Evolutionary conservation across 2,888 invertebrate species (phyloP), one percentile per base, ranked within the genome.

Genomic region (Drosophila prolongata): DNA sequence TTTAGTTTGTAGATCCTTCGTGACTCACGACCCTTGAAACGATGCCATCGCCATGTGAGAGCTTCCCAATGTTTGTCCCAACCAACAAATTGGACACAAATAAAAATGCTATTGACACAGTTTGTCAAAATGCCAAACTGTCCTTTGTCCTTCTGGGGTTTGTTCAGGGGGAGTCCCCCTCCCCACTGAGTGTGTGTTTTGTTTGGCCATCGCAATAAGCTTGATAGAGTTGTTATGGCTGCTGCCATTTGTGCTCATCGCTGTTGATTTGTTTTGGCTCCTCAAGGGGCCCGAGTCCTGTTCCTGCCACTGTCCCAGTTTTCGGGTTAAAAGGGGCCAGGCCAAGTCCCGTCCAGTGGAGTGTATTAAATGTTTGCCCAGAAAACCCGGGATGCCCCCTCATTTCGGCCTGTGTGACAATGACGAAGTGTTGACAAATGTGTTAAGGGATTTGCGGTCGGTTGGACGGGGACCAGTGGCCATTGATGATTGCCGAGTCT

Each of bases 381-480:
- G 62, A 77, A 50, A 64, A 47, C 40, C 40, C 50, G 1, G 14
- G 10, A 14, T 16, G 14, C 24, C 50, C 38, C 35, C 13, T 8
- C 16, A n/a, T 16, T 3, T 11, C n/a, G 14, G 42, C 1, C 55
- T 35, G 30, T 55, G 42, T 90, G 89, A 90, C 89, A 87, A 88
- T 82, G 89, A 90, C 89, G 83, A 90, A 90, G 90, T 90, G 90
- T 90, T 90, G 90, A 90, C 90, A 90, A 90, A 90, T 90, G 88
- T 90, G 89, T 82, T 79, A 85, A 84, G 90, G 90, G 90, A 90
- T 90, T 90, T 90, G 90, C 80, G 90, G 89, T 87, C 79, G 87
- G 79, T 79, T 89, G 80, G 76, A 75, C 79, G 80, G 46, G 6
- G 49, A 37, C 46, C 83, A 75, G 56, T 75, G 75, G 71, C 73